Conservation (phyloP, 2,113 vertebrate species). For the Pitta sordida region DNA sequence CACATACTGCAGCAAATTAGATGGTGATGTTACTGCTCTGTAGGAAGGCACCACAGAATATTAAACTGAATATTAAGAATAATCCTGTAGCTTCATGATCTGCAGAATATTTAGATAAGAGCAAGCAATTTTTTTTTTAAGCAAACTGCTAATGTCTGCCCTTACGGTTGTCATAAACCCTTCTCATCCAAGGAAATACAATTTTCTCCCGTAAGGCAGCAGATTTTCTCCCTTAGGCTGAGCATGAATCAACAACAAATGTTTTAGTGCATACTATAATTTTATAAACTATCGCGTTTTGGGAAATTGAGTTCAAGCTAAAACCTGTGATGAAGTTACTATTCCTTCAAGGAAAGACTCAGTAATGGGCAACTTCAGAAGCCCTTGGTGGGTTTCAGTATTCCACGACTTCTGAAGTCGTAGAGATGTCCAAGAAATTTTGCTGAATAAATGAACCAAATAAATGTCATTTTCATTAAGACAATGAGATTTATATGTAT, state of each 20-base stretch:
- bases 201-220: conserved; percentile 68
- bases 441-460: background rate
- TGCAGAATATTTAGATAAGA: background rate
- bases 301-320: conserved; percentile 67
- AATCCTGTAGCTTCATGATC: background rate
- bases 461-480: background rate
- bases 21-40: background rate
- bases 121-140: background rate
- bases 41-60: background rate
- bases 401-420: background rate
- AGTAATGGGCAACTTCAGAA: conserved; percentile 47
- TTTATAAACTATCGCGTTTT: conserved; percentile 74
- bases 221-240: conserved; percentile 68
- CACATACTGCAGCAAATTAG: background rate
- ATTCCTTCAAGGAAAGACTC: conserved; percentile 57
- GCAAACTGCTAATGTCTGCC: background rate
- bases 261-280: conserved; percentile 61
- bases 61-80: background rate
- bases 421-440: background rate
- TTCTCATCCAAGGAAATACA: conserved; percentile 59
- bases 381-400: background rate
- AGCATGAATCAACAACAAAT: conserved; percentile 74
- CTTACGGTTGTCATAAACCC: conserved; percentile 36
- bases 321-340: conserved; percentile 66
- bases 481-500: background rate